Base-by-base conservation (phyloP, 2,888 invertebrate species). In the Patella pellucida region DNA sequence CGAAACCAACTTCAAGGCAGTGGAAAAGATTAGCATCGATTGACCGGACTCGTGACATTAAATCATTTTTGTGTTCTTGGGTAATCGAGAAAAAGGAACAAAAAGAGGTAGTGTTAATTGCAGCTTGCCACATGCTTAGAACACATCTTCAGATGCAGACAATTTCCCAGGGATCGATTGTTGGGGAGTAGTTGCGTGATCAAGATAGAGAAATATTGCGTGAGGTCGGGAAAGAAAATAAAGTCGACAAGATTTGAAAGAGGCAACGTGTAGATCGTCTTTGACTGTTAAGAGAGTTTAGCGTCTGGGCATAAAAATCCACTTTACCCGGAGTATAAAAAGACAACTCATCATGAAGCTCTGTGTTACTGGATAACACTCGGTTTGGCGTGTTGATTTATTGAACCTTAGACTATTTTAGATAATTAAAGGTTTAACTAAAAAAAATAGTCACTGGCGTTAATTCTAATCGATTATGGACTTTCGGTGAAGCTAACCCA, bases 21-120 rank as follows among this genome's bases (percentile, higher is more conserved):
- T 41, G 41, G 9, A 41, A 41, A 41, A 41, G 41, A 41, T 41
- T 41, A 41, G 41, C 41, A 41, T 41, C 41, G 41, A 41, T 41
- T 41, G 41, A 41, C 41, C 41, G 9, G 41, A 41, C 41, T 41
- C 23, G 62, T 19, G 23, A 19, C 62, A 19, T 62, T 23, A 62
- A 23, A 62, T 62, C 19, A 23, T 62, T 62, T 19, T 11, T 23
- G 15, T 19, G n/a, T 19, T 11, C 19, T 11, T 19, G 19, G 3
- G 12, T 19, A 54, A 15, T 16, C 15, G 23, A 62, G n/a, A n/a
- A 62, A 62, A 11, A 16, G 19, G 4, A 23, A 19, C 9, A 23
- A 62, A 62, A 62, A 19, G 62, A 62, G 23, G 23, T 62, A 23
- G 62, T 62, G 62, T 62, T 62, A 62, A 62, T 62, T 62, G 62